Evolutionary conservation across 1,140 invertebrate species (phyloP).

Genomic region (Neodiprion fabricii): DNA sequence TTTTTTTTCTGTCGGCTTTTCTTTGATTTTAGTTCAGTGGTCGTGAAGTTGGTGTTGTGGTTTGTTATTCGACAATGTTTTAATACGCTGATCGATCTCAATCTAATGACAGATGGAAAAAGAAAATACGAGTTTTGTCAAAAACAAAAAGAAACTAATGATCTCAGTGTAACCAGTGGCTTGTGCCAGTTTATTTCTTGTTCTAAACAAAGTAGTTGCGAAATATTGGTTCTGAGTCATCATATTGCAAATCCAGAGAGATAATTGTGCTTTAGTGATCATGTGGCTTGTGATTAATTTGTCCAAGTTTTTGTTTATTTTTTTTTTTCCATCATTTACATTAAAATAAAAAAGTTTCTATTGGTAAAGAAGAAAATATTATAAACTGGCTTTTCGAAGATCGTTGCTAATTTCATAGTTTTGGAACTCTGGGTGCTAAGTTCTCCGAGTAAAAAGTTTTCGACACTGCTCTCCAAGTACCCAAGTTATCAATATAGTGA

Average conservation of each 20-base stretch:
- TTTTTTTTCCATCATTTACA: neutral
- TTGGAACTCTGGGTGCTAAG: neutral
- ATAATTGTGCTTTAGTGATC: constrained; percentile 1
- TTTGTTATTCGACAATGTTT: constrained; percentile 13
- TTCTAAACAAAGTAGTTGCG: neutral
- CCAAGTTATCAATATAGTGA: neutral
- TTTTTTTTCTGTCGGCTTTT: neutral
- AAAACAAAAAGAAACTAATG: neutral
- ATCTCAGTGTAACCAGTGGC: neutral
- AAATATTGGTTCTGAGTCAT: too few relatives aligned
- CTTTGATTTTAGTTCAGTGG: constrained; percentile 7
- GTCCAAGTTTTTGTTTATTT: neutral
- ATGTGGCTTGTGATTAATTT: neutral
- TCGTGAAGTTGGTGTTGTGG: constrained; percentile 15
- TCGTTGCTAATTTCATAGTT: neutral
- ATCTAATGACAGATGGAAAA: neutral
- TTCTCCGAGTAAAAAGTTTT: neutral
- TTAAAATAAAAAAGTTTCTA: neutral
- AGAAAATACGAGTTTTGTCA: neutral
- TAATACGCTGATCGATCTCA: neutral
- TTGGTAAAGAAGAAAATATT: neutral
- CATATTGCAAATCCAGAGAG: neutral
- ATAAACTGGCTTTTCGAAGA: neutral
- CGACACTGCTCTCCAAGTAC: neutral
- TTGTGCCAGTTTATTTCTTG: constrained; percentile 1